Evolutionary conservation across 2,888 invertebrate species (phyloP), one percentile per base, ranked within the genome.

Genomic region (Sinhomidia bicolor): DNA sequence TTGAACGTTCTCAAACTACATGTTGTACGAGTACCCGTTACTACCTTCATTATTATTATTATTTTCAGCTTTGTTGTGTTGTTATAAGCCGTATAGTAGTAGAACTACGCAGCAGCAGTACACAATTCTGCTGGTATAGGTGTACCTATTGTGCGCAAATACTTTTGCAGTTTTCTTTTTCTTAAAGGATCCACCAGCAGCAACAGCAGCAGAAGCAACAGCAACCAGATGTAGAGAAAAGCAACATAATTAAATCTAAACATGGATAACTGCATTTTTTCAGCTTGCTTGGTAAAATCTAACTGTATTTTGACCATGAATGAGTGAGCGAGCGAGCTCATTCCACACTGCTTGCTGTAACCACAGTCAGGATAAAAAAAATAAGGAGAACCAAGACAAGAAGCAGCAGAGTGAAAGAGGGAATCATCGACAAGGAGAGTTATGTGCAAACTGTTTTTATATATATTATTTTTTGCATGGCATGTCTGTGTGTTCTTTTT

Each of bases 241-340:
- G 68, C 80, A 84, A 85, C 88, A 84, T 87, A 89, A 89, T 89
- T 87, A 84, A 86, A 89, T 85, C 85, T 85, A 87, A 89, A 90
- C 89, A 90, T 90, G 90, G 90, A 90, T 90, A 90, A 90, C 90
- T 90, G 90, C 89, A 89, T 89, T 90, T 89, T 88, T 90, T 89
- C 88, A 88, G 87, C 90, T 82, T 89, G 87, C 90, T 88, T 89
- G 89, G 89, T 76, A 82, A 80, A 87, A 47, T 84, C 88, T 90
- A 90, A 90, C 90, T 90, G 90, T 90, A 88, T 81, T 90, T 89
- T 90, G 90, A 90, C 90, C 90, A 90, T 90, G 90, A 90, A 90
- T 89, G 89, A 89, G 82, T 89, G 89, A 89, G 82, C 85, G 89
- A 89, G 82, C 85, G 81, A 85, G 85, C 89, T 89, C 89, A 89